phyloP scores from a whole-genome alignment of 2,888 invertebrate species.

The Leucania comma region DNA sequence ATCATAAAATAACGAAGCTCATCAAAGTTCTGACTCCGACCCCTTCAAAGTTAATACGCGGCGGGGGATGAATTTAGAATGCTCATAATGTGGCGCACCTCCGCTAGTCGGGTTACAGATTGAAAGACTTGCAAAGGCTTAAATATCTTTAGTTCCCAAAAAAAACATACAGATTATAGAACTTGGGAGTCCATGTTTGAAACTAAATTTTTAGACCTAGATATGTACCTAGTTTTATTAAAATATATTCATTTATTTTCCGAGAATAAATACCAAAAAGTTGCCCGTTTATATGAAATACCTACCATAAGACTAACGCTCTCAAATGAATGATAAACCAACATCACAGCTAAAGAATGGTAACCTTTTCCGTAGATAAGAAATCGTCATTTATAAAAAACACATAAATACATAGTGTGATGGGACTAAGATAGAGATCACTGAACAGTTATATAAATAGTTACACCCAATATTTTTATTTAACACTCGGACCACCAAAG shows the following conservation, averaged over 20 bases:
- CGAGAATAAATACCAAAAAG: too few species aligned
- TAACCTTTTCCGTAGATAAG: neutral
- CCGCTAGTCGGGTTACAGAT: constrained; percentile 8
- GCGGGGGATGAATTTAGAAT: constrained; percentile 53
- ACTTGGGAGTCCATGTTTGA: too few species aligned
- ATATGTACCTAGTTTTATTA: too few species aligned
- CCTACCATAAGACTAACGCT: too few species aligned
- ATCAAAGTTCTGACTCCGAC: constrained; percentile 22
- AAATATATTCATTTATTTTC: too few species aligned
- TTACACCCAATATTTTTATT: constrained; percentile 35
- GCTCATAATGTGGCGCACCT: constrained; percentile 33
- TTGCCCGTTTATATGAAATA: too few species aligned
- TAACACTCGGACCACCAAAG: constrained; percentile 36
- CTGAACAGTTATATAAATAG: constrained; percentile 28
- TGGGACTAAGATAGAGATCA: constrained; percentile 13
- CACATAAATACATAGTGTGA: neutral
- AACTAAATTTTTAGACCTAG: too few species aligned
- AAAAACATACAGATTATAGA: too few species aligned
- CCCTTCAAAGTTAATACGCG: constrained; percentile 43
- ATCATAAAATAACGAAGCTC: constrained; percentile 26
- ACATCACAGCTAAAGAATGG: neutral
- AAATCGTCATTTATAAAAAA: constrained; percentile 5
- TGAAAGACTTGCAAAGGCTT: constrained; percentile 14
- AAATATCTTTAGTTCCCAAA: too few species aligned
- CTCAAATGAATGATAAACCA: neutral